Base-by-base conservation (phyloP, 2,888 invertebrate genomes). In the Acanthopleura granulata region DNA sequence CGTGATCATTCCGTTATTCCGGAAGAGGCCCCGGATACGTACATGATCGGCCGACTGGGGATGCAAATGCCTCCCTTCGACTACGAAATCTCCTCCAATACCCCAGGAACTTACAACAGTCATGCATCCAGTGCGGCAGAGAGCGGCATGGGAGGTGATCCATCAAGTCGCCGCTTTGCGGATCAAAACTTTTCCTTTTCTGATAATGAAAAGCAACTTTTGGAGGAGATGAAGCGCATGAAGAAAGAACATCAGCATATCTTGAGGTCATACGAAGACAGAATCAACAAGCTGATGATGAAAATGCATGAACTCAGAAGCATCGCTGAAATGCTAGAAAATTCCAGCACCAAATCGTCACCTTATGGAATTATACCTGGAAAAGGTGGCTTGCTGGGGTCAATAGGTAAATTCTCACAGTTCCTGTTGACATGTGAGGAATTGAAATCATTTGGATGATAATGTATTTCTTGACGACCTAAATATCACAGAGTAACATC, bases 171-270 rank as follows among this genome's bases (percentile, higher is more conserved):
- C n/a, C 50, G 71, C 1, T 69, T n/a, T 12, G 50, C 29, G 0
- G 71, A 51, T 30, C 71, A 75, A 49, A 49, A 57, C 57, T 82
- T 83, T 74, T 86, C 85, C 11, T 88, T 85, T 75, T 89, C 89
- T 6, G 89, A 89, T 80, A 89, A 89, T 74, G 89, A 89, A 79
- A 89, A 89, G 80, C 87, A 87, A 74, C 79, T 89, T 18, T 83
- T 89, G 66, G 88, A 89, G 74, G 86, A 89, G 79, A 88, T 89
- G 87, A 84, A 84, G 72, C 73, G 84, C 50, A 88, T 89, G 87
- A 87, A 88, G 76, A 82, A 84, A 62, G 87, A 88, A 74, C 89
- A 89, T 74, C 84, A 86, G 72, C 82, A 83, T 72, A 83, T 86
- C 11, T 80, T 88, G n/a, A 77, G 83, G 69, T 83, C 84, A 0